Percentiles rank a stretch among this genome's conserved stretches.
Conservation (phyloP, 35 echinoderm and acorn worm genomes). For the Acanthaster planci region DNA sequence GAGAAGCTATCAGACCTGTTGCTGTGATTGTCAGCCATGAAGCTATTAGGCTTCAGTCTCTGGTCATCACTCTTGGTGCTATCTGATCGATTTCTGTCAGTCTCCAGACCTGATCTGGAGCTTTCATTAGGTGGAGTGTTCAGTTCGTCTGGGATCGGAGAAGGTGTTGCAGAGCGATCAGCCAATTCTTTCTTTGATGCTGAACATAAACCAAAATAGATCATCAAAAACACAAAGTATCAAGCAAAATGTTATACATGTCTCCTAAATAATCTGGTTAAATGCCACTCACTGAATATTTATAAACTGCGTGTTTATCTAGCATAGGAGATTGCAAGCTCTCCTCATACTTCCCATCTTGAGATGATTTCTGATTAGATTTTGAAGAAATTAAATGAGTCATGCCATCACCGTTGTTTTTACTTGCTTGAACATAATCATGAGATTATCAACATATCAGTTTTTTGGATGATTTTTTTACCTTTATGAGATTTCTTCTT, state of each 20-base stretch:
- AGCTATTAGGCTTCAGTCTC: not conserved
- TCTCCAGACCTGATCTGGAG: too few relatives aligned
- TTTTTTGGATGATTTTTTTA: constrained; percentile 50
- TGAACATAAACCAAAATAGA: not conserved
- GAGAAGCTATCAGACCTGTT: not conserved
- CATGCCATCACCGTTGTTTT: not conserved
- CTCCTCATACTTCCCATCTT: too few relatives aligned
- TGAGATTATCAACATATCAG: not conserved
- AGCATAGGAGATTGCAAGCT: too few relatives aligned
- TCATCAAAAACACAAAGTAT: too few relatives aligned
- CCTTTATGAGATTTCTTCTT: constrained; percentile 66
- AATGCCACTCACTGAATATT: too few relatives aligned
- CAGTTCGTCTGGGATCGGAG: not conserved
- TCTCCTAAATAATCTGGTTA: too few relatives aligned
- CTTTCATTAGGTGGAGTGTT: not conserved
- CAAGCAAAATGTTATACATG: too few relatives aligned
- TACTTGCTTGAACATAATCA: not conserved
- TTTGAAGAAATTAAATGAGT: too few relatives aligned
- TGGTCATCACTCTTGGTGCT: not conserved
- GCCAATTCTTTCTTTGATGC: not conserved
- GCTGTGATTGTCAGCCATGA: not conserved
- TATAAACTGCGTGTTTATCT: too few relatives aligned
- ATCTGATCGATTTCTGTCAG: not conserved
- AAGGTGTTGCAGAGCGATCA: constrained; percentile 7
- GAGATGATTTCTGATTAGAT: too few relatives aligned